Conservation (phyloP, 2,888 invertebrate species). For the Latrodectus elegans region DNA sequence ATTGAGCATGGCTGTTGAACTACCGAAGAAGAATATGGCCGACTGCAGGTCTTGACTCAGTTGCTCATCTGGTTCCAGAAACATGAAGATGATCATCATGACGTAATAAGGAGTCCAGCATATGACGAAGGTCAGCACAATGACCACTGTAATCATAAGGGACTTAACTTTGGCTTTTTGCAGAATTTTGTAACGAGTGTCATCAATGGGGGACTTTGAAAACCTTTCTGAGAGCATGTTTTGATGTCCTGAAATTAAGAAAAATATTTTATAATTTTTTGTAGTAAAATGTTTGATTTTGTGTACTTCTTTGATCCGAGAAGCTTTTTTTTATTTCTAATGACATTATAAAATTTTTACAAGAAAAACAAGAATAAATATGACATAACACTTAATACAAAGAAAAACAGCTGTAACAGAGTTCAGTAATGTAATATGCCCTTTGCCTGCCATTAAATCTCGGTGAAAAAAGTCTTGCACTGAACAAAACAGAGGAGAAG, state of each 20-base stretch:
- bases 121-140: slow-evolving; percentile 85
- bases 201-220: slow-evolving; percentile 54
- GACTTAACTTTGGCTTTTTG: slow-evolving; percentile 87
- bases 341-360: no score
- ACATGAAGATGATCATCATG: slow-evolving; percentile 87
- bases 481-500: no score
- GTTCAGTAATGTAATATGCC: no score
- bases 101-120: slow-evolving; percentile 92
- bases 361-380: no score
- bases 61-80: slow-evolving; percentile 78
- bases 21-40: slow-evolving; percentile 88
- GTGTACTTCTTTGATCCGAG: background rate
- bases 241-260: slow-evolving; percentile 40
- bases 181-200: slow-evolving; percentile 77
- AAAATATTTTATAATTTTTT: background rate
- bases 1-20: slow-evolving; percentile 89
- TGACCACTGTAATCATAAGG: slow-evolving; percentile 85
- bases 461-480: no score
- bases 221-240: slow-evolving; percentile 47
- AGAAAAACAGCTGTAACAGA: no score
- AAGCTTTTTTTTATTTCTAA: no score
- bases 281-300: background rate
- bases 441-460: no score
- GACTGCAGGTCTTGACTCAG: slow-evolving; percentile 82
- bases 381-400: no score